Base-by-base conservation (phyloP, 2,888 invertebrate genomes). In the Plagodis pulveraria region DNA sequence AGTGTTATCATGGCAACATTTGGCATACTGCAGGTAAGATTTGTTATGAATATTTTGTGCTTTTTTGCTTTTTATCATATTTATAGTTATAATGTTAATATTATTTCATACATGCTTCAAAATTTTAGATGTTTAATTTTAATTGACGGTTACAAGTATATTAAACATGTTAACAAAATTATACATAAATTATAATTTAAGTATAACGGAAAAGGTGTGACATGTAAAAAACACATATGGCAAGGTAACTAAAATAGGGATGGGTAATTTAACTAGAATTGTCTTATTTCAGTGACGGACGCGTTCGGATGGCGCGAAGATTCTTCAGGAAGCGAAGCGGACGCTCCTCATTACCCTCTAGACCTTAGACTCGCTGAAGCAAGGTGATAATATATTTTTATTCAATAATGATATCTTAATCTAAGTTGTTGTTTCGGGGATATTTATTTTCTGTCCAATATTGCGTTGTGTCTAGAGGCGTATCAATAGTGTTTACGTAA, bases 351-450 rank as follows among this genome's bases (percentile, higher is more conserved):
- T 62, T 93, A 93, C 54, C 93, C 93, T 0, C 71, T 93, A 46
- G 93, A 93, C 56, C 73, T 93, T 62, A 83, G 91, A 79, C 83
- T 93, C 42, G 93, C 93, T 32, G 93, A 93, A 66, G 93, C 93
- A 12, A 91, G 92, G 93, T 92, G 69, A 72, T 69, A 59, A 40
- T 40, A n/a, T n/a, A n/a, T n/a, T n/a, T n/a, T n/a, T n/a, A n/a
- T n/a, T n/a, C n/a, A n/a, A n/a, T n/a, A n/a, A n/a, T n/a, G n/a
- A n/a, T n/a, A n/a, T n/a, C n/a, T n/a, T n/a, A n/a, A n/a, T n/a
- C n/a, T n/a, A n/a, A n/a, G n/a, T n/a, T n/a, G n/a, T n/a, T n/a
- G n/a, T n/a, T n/a, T n/a, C n/a, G n/a, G n/a, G n/a, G n/a, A n/a
- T n/a, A n/a, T n/a, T n/a, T n/a, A n/a, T n/a, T n/a, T n/a, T n/a